Evolutionary conservation across 2,113 vertebrate species (phyloP).

Genomic region (Centropristis striata): DNA sequence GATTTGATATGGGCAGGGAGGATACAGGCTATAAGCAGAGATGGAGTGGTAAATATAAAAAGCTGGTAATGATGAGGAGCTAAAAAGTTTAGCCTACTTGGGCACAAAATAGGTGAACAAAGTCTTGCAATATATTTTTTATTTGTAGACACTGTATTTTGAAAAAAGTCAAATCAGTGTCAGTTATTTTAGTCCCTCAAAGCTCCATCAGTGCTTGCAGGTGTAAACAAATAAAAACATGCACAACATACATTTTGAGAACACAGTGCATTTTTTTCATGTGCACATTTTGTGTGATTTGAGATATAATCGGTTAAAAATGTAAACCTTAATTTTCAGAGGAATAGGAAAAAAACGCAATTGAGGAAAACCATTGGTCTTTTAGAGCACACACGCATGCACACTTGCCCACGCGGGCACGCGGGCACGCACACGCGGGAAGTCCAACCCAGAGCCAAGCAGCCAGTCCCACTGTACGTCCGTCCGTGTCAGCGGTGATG

Average conservation of each 20-base stretch:
- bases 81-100: background rate
- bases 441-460: constrained; percentile 31
- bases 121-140: background rate
- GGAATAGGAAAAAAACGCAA: background rate
- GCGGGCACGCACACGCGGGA: constrained; percentile 8
- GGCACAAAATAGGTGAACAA: background rate
- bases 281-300: background rate
- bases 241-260: background rate
- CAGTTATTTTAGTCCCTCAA: background rate
- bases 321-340: background rate
- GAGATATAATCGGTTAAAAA: background rate
- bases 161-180: background rate
- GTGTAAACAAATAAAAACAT: background rate
- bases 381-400: background rate
- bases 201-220: background rate
- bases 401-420: background rate
- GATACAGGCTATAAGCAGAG: constrained; percentile 17
- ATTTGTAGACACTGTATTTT: background rate
- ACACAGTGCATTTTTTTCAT: background rate
- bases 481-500: constrained; percentile 85
- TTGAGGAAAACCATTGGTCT: background rate
- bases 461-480: constrained; percentile 64
- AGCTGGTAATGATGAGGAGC: background rate
- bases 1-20: constrained; percentile 53
- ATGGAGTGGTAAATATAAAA: constrained; percentile 4